Evolutionary conservation across 2,113 vertebrate genomes (phyloP), one percentile per base, ranked within the genome.

Genomic region (Apistogramma diplotaenia): DNA sequence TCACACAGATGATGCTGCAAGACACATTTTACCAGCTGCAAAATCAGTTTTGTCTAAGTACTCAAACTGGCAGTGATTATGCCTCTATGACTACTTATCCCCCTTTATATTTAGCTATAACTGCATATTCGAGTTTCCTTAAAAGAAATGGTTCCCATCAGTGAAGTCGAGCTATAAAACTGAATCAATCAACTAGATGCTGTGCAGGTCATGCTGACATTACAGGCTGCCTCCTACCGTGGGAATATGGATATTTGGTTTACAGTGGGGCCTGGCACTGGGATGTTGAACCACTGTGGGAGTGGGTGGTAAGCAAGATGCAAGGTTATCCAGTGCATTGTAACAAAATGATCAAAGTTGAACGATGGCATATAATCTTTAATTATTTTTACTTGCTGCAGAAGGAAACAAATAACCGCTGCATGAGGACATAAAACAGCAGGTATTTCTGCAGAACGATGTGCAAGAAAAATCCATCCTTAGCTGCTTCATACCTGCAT

Each of bases 51-150:
- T 54, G 46, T 71, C 7, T 15, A 60, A 79, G 67, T 46, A 70
- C 58, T 62, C 74, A 76, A 78, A 78, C 60, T 78, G 57, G 76
- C 60, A 59, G 46, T 60, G 67, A 87, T 71, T 62, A 67, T 49
- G 51, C 71, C 65, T 83, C 29, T 81, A 80, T 84, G 81, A 73
- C 82, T 81, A 76, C 78, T 84, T 81, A 82, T 33, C 29, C 61
- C 27, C 78, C 74, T 80, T 86, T 74, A 73, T 83, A 86, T 77
- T 71, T 83, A 78, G 56, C 51, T 58, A 72, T 67, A 71, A 87
- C 37, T 27, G 18, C 57, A 55, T 13, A 51, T 59, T 76, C 10
- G 25, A 43, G 23, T 86, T 55, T 78, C 61, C 57, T 79, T 23
- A 46, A 57, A 82, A 10, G 10, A n/a, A 60, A 51, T 54, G 46